A percentile compares a stretch with the other conserved stretches of the same genome.
phyloP scores from a whole-genome alignment of 2,888 invertebrate species.

The Drosophila aldrichi region DNA sequence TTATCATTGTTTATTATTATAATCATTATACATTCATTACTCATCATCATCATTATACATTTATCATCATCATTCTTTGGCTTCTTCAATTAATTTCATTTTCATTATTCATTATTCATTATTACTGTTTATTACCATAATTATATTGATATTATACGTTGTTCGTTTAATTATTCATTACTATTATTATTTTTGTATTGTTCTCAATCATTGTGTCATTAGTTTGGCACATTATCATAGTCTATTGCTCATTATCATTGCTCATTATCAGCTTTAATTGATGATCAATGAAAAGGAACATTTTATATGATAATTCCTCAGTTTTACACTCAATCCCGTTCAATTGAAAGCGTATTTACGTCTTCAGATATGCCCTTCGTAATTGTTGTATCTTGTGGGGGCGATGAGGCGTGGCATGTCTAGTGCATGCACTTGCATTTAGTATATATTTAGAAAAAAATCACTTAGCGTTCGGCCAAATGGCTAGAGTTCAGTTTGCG shows the following conservation, averaged over 20 bases:
- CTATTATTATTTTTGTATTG: too few species aligned
- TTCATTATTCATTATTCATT: not conserved
- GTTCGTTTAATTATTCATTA: not conserved
- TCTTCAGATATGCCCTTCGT: not conserved
- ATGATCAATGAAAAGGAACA: not conserved
- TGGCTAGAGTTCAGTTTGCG: constrained; percentile 34
- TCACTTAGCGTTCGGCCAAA: constrained; percentile 44
- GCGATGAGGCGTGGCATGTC: constrained; percentile 38
- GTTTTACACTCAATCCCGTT: not conserved
- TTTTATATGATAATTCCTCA: not conserved
- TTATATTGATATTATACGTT: too few species aligned
- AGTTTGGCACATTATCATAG: too few species aligned
- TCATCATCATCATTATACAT: not conserved
- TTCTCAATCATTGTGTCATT: too few species aligned
- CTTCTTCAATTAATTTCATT: not conserved
- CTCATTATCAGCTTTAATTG: not conserved
- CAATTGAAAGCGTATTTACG: not conserved
- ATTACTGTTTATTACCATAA: not conserved
- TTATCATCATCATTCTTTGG: not conserved
- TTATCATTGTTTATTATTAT: not conserved
- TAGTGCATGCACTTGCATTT: constrained; percentile 43
- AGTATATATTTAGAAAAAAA: constrained; percentile 34
- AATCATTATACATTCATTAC: not conserved
- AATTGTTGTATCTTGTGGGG: not conserved
- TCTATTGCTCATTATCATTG: not conserved